Base-by-base conservation (phyloP, 2,888 invertebrate genomes). In the Oasisia sp. region DNA sequence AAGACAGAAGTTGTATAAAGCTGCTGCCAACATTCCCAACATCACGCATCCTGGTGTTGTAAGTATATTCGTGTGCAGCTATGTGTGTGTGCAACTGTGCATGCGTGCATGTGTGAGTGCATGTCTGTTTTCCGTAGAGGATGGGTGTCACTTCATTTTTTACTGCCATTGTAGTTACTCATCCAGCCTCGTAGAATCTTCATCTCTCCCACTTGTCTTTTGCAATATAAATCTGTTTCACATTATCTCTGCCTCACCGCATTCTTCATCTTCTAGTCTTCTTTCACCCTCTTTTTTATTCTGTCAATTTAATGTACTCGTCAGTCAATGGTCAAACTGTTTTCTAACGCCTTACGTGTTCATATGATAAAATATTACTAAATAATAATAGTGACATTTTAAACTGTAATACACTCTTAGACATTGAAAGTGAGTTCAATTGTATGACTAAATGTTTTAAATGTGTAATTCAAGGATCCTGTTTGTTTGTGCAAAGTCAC, bases 41-140 rank as follows among this genome's bases (percentile, higher is more conserved):
- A 32, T n/a, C n/a, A 93, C 93, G n/a, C 93, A 93, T 74, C 92
- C 93, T 12, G 89, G 92, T 45, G 92, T 91, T 32, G 93, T 93
- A 74, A 92, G 93, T n/a, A 74, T 74, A 74, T 74, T 38, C 38
- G 38, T 38, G 38, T 38, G 38, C 38, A 38, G 38, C 4, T 38
- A 38, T 38, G 4, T 38, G 38, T 38, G 38, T 38, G 38, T 38
- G 38, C 4, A 38, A 2, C 1, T 38, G 38, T 38, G 38, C 4
- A 4, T 38, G 38, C 4, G 38, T 38, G 38, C 38, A 38, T 38
- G 38, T 38, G 38, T 38, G 38, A 38, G 38, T 2, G 38, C 38
- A 38, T 38, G 4, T 38, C 1, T 38, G 38, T 38, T 38, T 38
- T 38, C 38, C 38, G 4, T 38, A 38, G 38, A 38, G 38, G 38